These are phyloP conservation scores for Galleria mellonella DNA, from an alignment of 1,140 invertebrate species.

Conservation along the genomic window DNA sequence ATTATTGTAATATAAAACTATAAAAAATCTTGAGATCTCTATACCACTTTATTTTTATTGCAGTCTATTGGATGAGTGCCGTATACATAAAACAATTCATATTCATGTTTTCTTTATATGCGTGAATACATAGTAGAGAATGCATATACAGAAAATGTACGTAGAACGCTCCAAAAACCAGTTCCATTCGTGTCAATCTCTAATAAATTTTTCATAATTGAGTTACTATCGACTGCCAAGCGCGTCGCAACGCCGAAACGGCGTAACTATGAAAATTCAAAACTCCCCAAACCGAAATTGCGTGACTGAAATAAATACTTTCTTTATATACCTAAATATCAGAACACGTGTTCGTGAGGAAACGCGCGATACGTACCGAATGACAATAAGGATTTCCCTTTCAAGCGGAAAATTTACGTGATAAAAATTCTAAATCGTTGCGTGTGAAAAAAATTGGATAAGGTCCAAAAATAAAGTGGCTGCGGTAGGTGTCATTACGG, in stretches of 20 bases:
- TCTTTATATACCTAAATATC: conserved; percentile 41
- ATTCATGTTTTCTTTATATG: too few species aligned
- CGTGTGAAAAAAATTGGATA: conserved; percentile 67
- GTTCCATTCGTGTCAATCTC: conserved; percentile 16
- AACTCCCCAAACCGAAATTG: conserved; percentile 51
- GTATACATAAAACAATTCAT: too few species aligned
- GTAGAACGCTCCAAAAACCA: too few species aligned
- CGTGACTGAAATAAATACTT: conserved; percentile 63
- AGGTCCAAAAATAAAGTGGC: conserved; percentile 68
- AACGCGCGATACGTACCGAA: conserved; percentile 50
- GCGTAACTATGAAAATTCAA: conserved; percentile 35
- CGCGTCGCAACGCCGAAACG: conserved; percentile 11
- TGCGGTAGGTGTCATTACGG: conserved; percentile 67
- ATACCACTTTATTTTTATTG: too few species aligned
- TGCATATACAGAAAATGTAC: too few species aligned
- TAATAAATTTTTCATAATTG: conserved; percentile 48
- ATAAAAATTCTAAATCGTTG: conserved; percentile 67
- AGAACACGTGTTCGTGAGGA: conserved; percentile 67
- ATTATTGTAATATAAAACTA: too few species aligned
- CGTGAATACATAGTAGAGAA: too few species aligned
- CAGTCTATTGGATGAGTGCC: too few species aligned
- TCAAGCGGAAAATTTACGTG: conserved; percentile 71
- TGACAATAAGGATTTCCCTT: conserved; percentile 70
- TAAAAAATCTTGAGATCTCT: too few species aligned
- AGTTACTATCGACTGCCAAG: conserved; percentile 28